phyloP scores from a whole-genome alignment of 2,888 invertebrate species.

The Schizaphis graminum region DNA sequence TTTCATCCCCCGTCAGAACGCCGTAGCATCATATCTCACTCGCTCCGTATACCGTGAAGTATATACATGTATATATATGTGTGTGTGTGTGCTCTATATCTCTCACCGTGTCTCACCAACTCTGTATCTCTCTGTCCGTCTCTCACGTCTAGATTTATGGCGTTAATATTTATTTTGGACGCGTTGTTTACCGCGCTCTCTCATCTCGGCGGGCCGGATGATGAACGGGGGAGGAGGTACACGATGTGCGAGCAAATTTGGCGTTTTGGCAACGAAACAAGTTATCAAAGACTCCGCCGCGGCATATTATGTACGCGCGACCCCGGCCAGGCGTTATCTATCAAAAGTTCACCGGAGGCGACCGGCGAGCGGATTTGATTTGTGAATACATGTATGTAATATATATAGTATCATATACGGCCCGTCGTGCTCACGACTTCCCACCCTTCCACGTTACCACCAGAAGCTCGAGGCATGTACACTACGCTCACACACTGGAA shows the following conservation, averaged over 20 bases:
- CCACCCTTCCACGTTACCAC: background rate
- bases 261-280: conserved; percentile 64
- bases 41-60: background rate
- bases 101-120: conserved; percentile 13
- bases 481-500: background rate
- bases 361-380: conserved; percentile 51
- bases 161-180: conserved; percentile 64
- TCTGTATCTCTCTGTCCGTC: conserved; percentile 15
- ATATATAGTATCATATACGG: background rate
- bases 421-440: too few species aligned
- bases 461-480: background rate
- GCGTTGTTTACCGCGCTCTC: conserved; percentile 53
- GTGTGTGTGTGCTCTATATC: background rate
- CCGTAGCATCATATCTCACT: conserved; percentile 51
- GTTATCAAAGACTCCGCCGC: conserved; percentile 52
- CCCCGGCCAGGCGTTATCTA: conserved; percentile 59
- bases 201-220: background rate
- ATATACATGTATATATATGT: background rate
- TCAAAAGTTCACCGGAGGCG: conserved; percentile 60
- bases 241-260: conserved; percentile 51
- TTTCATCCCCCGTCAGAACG: conserved; percentile 60
- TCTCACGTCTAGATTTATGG: conserved; percentile 60
- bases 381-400: conserved; percentile 27
- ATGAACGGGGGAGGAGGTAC: background rate
- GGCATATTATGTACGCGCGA: background rate